Percentiles rank a stretch among this genome's conserved stretches.
Conservation (phyloP, 2,888 invertebrate species). For the Cyclophora punctaria region DNA sequence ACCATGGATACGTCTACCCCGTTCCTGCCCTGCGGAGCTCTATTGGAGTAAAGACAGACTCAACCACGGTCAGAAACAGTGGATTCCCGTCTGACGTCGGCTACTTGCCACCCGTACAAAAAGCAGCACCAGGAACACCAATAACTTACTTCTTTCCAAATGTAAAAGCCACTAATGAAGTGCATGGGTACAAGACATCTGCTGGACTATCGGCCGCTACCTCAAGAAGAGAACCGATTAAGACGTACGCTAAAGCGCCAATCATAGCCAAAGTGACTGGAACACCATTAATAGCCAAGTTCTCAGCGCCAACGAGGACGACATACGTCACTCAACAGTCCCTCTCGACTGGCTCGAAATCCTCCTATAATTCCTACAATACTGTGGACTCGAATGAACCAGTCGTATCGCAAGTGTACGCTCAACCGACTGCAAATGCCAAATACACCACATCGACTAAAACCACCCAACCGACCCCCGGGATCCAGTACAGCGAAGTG, state of each 20-base stretch:
- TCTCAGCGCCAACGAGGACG: conserved; percentile 48
- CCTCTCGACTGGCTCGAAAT: conserved; percentile 50
- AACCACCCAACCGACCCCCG: conserved; percentile 19
- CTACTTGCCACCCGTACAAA: conserved; percentile 14
- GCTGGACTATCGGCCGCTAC: conserved; percentile 62
- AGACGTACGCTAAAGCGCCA: conserved; percentile 70
- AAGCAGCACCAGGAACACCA: conserved; percentile 28
- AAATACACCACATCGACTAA: conserved; percentile 39
- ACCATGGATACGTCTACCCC: conserved; percentile 72
- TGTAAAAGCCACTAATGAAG: conserved; percentile 40
- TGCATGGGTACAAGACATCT: conserved; percentile 73
- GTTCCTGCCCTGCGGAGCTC: conserved; percentile 71
- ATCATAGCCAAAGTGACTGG: conserved; percentile 66
- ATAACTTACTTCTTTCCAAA: too few relatives aligned
- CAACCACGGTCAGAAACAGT: conserved; percentile 16
- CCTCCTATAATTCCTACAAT: conserved; percentile 54
- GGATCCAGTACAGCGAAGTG: conserved; percentile 37
- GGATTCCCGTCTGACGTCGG: background rate
- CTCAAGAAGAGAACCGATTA: conserved; percentile 45
- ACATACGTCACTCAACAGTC: conserved; percentile 43
- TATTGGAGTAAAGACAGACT: conserved; percentile 39
- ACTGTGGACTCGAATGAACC: conserved; percentile 51
- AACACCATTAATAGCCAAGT: conserved; percentile 59
- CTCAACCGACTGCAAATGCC: conserved; percentile 40
- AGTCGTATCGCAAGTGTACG: conserved; percentile 62